Evolutionary conservation across 2,113 vertebrate genomes (phyloP).

Genomic region (Grammomys surdaster): DNA sequence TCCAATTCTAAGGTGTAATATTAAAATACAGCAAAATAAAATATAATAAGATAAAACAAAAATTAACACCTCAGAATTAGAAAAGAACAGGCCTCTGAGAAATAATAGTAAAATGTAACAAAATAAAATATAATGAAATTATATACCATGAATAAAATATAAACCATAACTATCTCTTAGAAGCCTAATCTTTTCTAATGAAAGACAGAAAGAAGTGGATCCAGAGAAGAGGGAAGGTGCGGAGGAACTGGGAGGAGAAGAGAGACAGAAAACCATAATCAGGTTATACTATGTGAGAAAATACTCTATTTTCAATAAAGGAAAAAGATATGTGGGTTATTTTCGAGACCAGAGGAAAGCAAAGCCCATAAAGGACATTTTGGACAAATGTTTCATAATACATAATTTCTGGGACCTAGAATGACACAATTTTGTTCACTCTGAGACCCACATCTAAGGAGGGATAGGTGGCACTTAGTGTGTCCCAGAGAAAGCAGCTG

Average conservation of each 20-base stretch:
- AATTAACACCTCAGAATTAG: too few relatives aligned
- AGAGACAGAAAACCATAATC: neutral
- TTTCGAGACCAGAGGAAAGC: conserved; percentile 19
- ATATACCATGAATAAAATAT: too few relatives aligned
- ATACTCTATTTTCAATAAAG: neutral
- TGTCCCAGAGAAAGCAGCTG: neutral
- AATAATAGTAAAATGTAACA: too few relatives aligned
- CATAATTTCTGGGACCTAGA: neutral
- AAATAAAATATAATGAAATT: too few relatives aligned
- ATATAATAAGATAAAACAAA: too few relatives aligned
- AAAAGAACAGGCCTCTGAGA: too few relatives aligned
- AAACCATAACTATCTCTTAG: neutral
- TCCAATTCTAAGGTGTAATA: neutral
- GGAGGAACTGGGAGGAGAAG: neutral
- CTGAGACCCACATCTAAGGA: neutral
- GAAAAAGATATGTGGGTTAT: neutral
- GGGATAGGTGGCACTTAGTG: neutral
- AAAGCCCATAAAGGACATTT: conserved; percentile 30
- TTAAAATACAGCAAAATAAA: too few relatives aligned
- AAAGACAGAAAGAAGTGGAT: neutral
- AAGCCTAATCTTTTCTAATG: neutral
- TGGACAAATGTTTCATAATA: conserved; percentile 8
- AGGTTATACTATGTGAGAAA: neutral
- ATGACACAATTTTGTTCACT: neutral
- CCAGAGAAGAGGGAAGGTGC: neutral